Conservation (phyloP, 2,888 invertebrate species). For the Acrobasis repandana region DNA sequence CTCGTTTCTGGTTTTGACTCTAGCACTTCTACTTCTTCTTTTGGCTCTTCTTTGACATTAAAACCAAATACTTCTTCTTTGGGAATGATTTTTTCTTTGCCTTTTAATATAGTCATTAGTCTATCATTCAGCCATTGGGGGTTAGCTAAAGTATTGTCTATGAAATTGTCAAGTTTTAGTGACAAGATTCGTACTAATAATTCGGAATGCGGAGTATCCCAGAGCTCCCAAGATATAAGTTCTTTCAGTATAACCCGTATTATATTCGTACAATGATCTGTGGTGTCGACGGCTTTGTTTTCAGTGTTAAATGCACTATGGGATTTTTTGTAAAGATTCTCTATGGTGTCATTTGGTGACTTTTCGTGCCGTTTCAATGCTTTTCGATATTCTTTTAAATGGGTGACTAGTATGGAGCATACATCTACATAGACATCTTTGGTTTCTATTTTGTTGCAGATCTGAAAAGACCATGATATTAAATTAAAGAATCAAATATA, state of each 20-base stretch:
- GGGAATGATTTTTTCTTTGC: conserved; percentile 28
- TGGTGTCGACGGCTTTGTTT: conserved; percentile 60
- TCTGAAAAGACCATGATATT: conserved; percentile 45
- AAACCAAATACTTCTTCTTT: conserved; percentile 18
- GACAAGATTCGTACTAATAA: conserved; percentile 84
- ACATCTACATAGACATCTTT: conserved; percentile 71
- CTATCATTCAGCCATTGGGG: conserved; percentile 79
- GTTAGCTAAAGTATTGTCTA: conserved; percentile 72
- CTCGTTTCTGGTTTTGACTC: conserved; percentile 29
- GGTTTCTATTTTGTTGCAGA: conserved; percentile 71
- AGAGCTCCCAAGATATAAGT: conserved; percentile 86
- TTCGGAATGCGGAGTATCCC: conserved; percentile 86
- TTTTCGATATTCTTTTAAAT: conserved; percentile 85
- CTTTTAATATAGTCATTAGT: conserved; percentile 54
- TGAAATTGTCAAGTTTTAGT: conserved; percentile 79
- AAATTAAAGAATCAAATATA: too few relatives aligned
- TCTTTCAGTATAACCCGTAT: conserved; percentile 84
- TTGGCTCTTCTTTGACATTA: conserved; percentile 27
- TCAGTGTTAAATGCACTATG: conserved; percentile 57
- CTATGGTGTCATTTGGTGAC: conserved; percentile 62
- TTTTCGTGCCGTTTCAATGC: conserved; percentile 83
- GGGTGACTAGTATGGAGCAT: conserved; percentile 81
- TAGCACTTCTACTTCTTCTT: conserved; percentile 25
- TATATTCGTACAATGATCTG: conserved; percentile 84
- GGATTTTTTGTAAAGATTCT: conserved; percentile 74